Percentiles rank a stretch among this genome's conserved stretches.
Evolutionary conservation across 2,113 vertebrate genomes (phyloP).

Genomic region (Salvator merianae): DNA sequence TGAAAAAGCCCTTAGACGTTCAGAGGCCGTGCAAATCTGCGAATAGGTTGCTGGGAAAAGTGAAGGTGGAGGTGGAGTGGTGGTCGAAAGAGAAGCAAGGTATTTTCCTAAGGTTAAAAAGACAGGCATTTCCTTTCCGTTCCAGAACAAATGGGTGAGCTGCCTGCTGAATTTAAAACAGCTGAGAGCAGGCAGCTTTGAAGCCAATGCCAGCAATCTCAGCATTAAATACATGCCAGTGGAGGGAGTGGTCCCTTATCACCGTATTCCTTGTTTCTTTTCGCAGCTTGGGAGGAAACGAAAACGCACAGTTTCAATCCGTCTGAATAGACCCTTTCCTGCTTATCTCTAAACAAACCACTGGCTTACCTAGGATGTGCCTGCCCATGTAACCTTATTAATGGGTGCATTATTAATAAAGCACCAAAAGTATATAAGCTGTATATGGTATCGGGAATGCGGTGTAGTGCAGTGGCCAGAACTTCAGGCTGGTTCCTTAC

Average conservation of each 20-base stretch:
- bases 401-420: no score
- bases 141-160: rapidly evolving
- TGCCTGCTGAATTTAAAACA: conserved; percentile 15
- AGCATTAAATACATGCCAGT: rapidly evolving
- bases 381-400: no score
- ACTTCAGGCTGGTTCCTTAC: no score
- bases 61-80: no score
- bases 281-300: rapidly evolving
- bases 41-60: no score
- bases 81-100: no score
- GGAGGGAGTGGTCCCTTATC: conserved; percentile 6
- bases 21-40: no score
- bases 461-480: no score
- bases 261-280: not conserved
- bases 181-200: conserved; percentile 21
- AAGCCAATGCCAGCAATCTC: conserved; percentile 36
- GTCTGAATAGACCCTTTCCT: not conserved
- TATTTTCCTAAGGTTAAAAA: not conserved
- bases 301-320: not conserved
- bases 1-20: no score
- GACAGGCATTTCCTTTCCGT: not conserved
- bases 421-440: no score
- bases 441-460: no score
- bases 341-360: not conserved
- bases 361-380: not conserved